phyloP scores from a whole-genome alignment of 2,797 vertebrate genomes.

The Buphagus erythrorhynchus region DNA sequence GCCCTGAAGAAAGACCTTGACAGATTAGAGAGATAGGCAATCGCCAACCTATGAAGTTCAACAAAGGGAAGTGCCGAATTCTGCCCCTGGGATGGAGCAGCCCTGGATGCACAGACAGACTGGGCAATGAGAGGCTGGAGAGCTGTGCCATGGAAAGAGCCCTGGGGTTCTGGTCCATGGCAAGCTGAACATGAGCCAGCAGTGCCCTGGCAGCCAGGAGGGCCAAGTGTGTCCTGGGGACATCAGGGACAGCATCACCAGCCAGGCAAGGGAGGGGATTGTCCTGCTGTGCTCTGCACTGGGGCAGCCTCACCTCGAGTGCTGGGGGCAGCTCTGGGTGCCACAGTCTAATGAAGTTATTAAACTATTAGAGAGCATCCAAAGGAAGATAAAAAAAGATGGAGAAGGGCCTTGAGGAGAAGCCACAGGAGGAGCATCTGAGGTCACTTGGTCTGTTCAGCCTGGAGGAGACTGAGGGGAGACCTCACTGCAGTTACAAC shows the following conservation, averaged over 20 bases:
- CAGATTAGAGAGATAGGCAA: not conserved
- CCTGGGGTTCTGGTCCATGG: not conserved
- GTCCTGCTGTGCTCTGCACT: not conserved
- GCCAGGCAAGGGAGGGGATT: not conserved
- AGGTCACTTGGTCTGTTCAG: not conserved
- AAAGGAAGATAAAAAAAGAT: not conserved
- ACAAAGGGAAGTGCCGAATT: fast-evolving
- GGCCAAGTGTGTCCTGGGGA: not conserved
- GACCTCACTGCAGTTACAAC: fast-evolving
- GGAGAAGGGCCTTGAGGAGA: fast-evolving
- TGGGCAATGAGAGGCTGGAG: not conserved
- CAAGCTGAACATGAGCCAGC: not conserved
- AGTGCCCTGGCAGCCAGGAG: not conserved
- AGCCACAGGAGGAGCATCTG: not conserved
- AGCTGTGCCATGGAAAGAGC: not conserved
- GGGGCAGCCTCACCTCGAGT: not conserved
- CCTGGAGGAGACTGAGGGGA: not conserved
- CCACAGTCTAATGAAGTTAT: fast-evolving
- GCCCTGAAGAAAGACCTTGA: fast-evolving
- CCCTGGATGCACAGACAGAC: not conserved
- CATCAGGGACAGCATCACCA: not conserved
- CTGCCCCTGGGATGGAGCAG: not conserved
- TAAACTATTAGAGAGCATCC: not conserved
- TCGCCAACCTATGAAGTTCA: not conserved
- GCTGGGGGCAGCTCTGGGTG: not conserved